Conservation (phyloP, 2,888 invertebrate species). For the Agonopterix arenella region DNA sequence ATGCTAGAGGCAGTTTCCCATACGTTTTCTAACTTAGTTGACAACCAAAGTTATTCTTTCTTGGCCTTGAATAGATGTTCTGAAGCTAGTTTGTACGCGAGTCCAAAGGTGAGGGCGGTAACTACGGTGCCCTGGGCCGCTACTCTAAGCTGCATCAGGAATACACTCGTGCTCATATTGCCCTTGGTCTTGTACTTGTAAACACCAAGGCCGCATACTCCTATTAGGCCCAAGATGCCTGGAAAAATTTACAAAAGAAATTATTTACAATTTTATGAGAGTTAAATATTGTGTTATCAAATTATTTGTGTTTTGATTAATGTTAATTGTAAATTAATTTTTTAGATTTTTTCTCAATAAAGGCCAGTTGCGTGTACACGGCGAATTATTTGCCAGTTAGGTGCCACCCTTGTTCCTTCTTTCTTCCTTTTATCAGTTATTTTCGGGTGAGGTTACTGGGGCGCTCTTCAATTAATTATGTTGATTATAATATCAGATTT, state of each 20-base stretch:
- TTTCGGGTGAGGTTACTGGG: too few relatives aligned
- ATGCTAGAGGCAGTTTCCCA: too few relatives aligned
- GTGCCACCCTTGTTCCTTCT: too few relatives aligned
- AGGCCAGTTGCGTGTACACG: too few relatives aligned
- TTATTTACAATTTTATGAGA: neutral
- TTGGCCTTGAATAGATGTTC: slow-evolving; percentile 60
- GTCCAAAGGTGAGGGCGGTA: slow-evolving; percentile 83
- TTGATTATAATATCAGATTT: too few relatives aligned
- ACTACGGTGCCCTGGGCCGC: slow-evolving; percentile 91
- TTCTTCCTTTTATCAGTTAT: too few relatives aligned
- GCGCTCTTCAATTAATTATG: too few relatives aligned
- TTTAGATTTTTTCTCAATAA: too few relatives aligned
- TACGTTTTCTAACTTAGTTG: slow-evolving; percentile 5
- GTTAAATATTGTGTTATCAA: too few relatives aligned
- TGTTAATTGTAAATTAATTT: too few relatives aligned
- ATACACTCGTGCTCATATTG: slow-evolving; percentile 88
- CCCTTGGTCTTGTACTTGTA: slow-evolving; percentile 86
- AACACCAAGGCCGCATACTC: slow-evolving; percentile 82
- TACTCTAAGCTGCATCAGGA: slow-evolving; percentile 90
- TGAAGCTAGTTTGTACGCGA: slow-evolving; percentile 81
- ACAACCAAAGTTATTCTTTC: slow-evolving; percentile 31
- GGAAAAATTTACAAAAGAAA: slow-evolving; percentile 12
- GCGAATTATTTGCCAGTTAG: too few relatives aligned
- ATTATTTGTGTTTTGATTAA: too few relatives aligned
- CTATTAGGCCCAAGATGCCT: slow-evolving; percentile 84